Conservation (phyloP, 1,140 invertebrate species). For the Trypoxylus dichotomus region DNA sequence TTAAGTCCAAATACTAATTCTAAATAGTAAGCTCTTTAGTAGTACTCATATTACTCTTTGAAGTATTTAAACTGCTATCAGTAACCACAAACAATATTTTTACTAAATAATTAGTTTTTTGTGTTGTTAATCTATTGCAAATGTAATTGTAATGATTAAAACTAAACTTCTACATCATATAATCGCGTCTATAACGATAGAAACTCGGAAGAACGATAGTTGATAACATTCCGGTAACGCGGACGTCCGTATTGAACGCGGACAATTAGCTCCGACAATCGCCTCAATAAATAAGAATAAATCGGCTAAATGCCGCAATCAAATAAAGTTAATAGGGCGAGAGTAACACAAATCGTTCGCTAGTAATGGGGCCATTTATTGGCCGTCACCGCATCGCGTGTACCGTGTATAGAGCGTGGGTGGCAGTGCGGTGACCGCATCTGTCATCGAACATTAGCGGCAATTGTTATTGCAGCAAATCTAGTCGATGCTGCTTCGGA, state of each 20-base stretch:
- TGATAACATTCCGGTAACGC: not conserved
- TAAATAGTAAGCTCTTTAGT: too few relatives aligned
- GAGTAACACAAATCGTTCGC: slow-evolving; percentile 40
- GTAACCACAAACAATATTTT: too few relatives aligned
- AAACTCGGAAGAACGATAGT: not conserved
- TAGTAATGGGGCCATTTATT: slow-evolving; percentile 41
- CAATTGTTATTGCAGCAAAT: slow-evolving; percentile 39
- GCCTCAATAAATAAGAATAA: slow-evolving; percentile 32
- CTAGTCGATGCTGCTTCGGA: slow-evolving; percentile 11
- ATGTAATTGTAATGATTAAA: too few relatives aligned
- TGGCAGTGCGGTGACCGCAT: slow-evolving; percentile 39
- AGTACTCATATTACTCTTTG: too few relatives aligned
- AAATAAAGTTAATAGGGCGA: slow-evolving; percentile 43
- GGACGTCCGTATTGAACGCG: not conserved
- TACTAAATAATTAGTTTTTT: too few relatives aligned
- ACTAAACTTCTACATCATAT: too few relatives aligned
- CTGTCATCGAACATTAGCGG: slow-evolving; percentile 41
- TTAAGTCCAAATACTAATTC: too few relatives aligned
- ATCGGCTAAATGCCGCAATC: slow-evolving; percentile 33
- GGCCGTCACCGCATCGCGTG: not conserved
- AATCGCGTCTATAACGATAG: too few relatives aligned
- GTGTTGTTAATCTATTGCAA: too few relatives aligned
- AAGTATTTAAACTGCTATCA: too few relatives aligned
- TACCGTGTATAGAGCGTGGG: slow-evolving; percentile 34
- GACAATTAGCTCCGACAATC: slow-evolving; percentile 23